phyloP scores from a whole-genome alignment of 2,113 vertebrate genomes.

The Mormoops blainvillei region DNA sequence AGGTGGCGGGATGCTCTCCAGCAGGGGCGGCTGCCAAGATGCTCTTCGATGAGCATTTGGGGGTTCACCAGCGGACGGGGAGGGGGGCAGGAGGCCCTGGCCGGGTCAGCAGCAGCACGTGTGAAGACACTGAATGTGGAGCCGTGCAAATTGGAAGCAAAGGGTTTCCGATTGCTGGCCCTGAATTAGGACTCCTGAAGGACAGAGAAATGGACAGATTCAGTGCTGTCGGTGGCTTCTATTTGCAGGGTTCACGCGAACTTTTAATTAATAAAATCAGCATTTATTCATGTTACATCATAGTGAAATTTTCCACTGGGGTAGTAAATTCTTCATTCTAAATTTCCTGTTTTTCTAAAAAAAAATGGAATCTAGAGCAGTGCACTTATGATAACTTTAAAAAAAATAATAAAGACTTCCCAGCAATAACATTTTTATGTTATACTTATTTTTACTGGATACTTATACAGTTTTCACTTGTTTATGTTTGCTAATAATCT shows the following conservation, averaged over 20 bases:
- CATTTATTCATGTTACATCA: background rate
- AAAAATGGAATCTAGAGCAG: background rate
- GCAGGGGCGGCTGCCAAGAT: background rate
- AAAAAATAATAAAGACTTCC: too few species aligned
- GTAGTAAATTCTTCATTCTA: background rate
- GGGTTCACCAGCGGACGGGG: background rate
- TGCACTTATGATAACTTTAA: background rate
- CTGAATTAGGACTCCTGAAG: background rate
- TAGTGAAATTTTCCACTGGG: background rate
- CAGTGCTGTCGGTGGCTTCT: background rate
- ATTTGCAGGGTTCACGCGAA: background rate
- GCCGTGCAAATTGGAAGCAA: background rate
- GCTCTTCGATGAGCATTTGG: background rate
- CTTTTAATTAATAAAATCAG: constrained; percentile 29
- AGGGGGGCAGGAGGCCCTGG: background rate
- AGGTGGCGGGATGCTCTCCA: background rate
- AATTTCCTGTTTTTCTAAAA: background rate
- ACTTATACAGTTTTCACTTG: background rate
- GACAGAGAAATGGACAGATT: background rate
- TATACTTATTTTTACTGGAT: background rate
- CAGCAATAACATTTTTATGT: constrained; percentile 8
- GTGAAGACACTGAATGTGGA: background rate
- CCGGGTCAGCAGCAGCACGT: background rate
- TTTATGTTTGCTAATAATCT: background rate
- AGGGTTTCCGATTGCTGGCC: background rate